phyloP scores from a whole-genome alignment of 1,140 invertebrate species.

The Lepidurus couesii region DNA sequence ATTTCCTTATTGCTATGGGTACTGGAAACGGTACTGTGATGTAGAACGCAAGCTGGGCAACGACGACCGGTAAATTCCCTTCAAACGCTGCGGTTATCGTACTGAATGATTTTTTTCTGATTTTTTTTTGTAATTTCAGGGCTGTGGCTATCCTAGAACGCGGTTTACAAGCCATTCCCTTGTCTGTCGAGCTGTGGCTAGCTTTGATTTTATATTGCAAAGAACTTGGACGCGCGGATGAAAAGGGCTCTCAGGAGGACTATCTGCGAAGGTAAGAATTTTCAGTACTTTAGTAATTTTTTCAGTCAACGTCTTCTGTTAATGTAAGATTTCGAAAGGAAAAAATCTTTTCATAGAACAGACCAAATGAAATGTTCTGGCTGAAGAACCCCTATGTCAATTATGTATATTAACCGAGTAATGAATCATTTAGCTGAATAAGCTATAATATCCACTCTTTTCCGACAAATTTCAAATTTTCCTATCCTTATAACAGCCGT shows the following conservation, averaged over 20 bases:
- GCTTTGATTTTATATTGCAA: constrained; percentile 46
- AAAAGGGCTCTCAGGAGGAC: constrained; percentile 1
- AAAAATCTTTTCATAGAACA: too few relatives aligned
- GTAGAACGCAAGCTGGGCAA: constrained; percentile 46
- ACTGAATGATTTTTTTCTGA: neutral
- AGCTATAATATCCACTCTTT: too few relatives aligned
- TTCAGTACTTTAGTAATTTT: too few relatives aligned
- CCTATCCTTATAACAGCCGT: too few relatives aligned
- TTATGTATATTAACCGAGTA: too few relatives aligned
- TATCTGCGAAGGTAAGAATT: constrained; percentile 21
- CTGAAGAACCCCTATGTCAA: too few relatives aligned
- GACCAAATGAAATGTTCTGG: too few relatives aligned
- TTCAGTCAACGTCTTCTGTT: too few relatives aligned
- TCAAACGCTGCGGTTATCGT: neutral
- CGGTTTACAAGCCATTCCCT: constrained; percentile 50
- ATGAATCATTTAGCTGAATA: too few relatives aligned
- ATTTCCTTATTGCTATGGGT: constrained; percentile 59
- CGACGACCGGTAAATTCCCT: constrained; percentile 29
- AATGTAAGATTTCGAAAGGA: too few relatives aligned
- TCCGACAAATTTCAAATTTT: too few relatives aligned
- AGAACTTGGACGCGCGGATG: neutral
- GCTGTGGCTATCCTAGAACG: constrained; percentile 44
- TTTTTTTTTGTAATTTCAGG: too few relatives aligned
- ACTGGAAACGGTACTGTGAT: constrained; percentile 59
- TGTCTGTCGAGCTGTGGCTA: constrained; percentile 56